Conservation (phyloP, 2,888 invertebrate genomes). For the Amiota communis region DNA sequence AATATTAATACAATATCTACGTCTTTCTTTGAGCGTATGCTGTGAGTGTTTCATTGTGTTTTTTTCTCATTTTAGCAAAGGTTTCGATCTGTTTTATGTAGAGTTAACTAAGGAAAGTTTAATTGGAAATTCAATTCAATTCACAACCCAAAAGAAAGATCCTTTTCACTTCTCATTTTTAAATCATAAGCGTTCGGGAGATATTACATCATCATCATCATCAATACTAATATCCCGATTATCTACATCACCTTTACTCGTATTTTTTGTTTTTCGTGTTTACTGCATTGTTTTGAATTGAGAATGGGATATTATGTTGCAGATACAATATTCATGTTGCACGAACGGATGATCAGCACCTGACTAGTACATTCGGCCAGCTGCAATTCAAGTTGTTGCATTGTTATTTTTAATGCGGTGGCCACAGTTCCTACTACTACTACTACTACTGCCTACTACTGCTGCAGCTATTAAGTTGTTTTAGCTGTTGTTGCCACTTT, state of each 20-base stretch:
- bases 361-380: slow-evolving; percentile 14
- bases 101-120: no score
- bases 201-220: no score
- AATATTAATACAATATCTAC: no score
- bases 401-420: slow-evolving; percentile 38
- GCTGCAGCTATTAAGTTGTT: slow-evolving; percentile 36
- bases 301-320: slow-evolving; percentile 15
- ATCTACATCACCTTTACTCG: no score
- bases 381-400: slow-evolving; percentile 17
- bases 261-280: not conserved
- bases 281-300: slow-evolving; percentile 13
- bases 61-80: no score
- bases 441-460: slow-evolving; percentile 1
- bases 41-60: no score
- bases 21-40: no score
- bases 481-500: slow-evolving; percentile 25
- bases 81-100: no score
- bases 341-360: slow-evolving; percentile 7
- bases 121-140: no score
- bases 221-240: no score
- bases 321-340: not conserved
- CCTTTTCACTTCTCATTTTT: not conserved
- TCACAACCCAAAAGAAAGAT: not conserved
- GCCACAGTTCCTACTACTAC: slow-evolving; percentile 24
- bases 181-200: slow-evolving; percentile 10